Percentiles rank a stretch among this genome's conserved stretches.
Conservation (phyloP, 2,797 vertebrate genomes). For the Lagorchestes hirsutus region DNA sequence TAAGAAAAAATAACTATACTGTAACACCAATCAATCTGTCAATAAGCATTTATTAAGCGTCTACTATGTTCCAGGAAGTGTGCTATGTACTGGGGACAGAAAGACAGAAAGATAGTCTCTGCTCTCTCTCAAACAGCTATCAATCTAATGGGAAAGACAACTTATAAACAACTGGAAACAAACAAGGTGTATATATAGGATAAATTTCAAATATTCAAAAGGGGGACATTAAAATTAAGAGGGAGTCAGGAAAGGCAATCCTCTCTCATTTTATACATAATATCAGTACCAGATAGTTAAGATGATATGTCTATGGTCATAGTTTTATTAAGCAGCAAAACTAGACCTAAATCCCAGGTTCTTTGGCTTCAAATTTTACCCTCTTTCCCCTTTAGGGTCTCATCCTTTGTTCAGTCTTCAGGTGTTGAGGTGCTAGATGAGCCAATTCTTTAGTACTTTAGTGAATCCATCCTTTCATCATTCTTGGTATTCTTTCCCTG, state of each 20-base stretch:
- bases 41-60: not conserved
- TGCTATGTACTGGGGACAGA: not conserved
- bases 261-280: not conserved
- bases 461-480: not conserved
- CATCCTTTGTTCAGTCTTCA: not conserved
- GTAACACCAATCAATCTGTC: not conserved
- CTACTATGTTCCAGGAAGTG: not conserved
- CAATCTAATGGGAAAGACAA: not conserved
- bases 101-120: not conserved
- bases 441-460: not conserved
- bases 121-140: not conserved
- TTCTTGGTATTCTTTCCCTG: not conserved
- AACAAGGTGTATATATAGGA: not conserved
- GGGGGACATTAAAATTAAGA: not conserved
- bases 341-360: not conserved
- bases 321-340: not conserved
- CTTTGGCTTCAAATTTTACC: not conserved
- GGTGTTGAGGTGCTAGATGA: not conserved
- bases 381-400: not conserved
- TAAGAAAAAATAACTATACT: not conserved
- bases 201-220: not conserved
- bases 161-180: not conserved
- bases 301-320: not conserved
- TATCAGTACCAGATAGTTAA: not conserved
- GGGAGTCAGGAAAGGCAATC: not conserved